Evolutionary conservation across 2,888 invertebrate species (phyloP), one percentile per base, ranked within the genome.

Genomic region (Dryobotodes eremita): DNA sequence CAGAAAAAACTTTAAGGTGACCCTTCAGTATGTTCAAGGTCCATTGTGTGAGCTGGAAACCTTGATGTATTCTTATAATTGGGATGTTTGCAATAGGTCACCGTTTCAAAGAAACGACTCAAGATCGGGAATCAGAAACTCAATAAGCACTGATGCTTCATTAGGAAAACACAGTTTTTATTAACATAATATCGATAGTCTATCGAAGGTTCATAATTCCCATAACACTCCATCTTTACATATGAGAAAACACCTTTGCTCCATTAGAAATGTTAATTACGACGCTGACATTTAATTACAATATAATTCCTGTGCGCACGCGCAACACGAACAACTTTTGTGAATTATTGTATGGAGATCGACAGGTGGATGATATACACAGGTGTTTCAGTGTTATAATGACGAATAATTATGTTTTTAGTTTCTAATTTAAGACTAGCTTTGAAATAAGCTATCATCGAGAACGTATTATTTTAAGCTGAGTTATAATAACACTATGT

Each of bases 271-370:
- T 92, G 89, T 77, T 91, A 92, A 92, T 91, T 86, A 87, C 87
- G 61, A 71, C 78, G 84, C 88, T 94, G 93, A 93, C 93, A 93
- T 94, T 93, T 92, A 89, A 88, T 89, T 88, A 89, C 86, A 91
- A 86, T 88, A 84, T 87, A 79, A 80, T 80, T 73, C 64, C 68
- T 13, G 69, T 70, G 87, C 82, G 87, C 89, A 88, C 86, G 88
- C 79, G 84, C 79, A 55, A 85, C 71, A 42, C 66, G 66, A 77
- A 82, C 83, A 83, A 82, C 71, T 74, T 77, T 77, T 80, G 89
- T 93, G 93, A 93, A 92, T 91, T 93, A 93, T 92, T 90, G 93
- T 88, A 88, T 69, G 77, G 55, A 80, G 71, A 85, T 79, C 78
- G 90, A 92, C 93, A 94, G 93, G 89, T 93, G 93, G n/a, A 70